Evolutionary conservation across 2,888 invertebrate genomes (phyloP).

Genomic region (Chloromyia formosa): DNA sequence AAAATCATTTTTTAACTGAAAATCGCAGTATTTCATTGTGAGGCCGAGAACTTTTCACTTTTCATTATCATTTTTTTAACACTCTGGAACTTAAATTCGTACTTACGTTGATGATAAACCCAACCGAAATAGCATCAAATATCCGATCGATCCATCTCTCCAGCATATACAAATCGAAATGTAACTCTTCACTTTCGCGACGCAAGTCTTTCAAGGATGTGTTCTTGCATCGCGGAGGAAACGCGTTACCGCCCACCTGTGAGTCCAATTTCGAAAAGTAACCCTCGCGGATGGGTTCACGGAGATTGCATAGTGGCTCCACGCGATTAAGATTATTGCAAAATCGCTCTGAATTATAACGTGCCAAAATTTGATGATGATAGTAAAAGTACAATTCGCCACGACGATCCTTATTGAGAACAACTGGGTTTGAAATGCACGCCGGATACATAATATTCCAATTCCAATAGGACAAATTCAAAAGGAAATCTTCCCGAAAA

Average conservation of each 20-base stretch:
- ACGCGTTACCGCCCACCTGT: conserved; percentile 72
- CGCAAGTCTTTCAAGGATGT: conserved; percentile 68
- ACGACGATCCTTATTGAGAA: conserved; percentile 69
- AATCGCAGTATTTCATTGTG: no score
- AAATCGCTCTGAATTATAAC: conserved; percentile 77
- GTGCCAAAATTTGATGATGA: conserved; percentile 67
- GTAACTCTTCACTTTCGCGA: conserved; percentile 70
- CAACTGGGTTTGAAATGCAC: conserved; percentile 69
- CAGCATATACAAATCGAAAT: conserved; percentile 70
- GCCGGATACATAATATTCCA: conserved; percentile 84
- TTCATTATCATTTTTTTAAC: background rate
- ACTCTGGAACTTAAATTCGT: background rate
- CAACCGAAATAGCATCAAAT: conserved; percentile 71
- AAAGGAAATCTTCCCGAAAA: conserved; percentile 80
- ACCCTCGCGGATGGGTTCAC: conserved; percentile 49
- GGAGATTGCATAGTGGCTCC: conserved; percentile 65
- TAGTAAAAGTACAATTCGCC: conserved; percentile 75
- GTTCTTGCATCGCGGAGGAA: conserved; percentile 71
- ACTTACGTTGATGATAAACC: conserved; percentile 65
- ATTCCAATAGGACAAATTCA: conserved; percentile 86
- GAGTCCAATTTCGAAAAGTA: conserved; percentile 82
- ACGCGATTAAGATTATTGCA: conserved; percentile 72
- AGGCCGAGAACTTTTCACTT: no score
- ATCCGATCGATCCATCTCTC: conserved; percentile 76
- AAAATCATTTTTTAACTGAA: no score